Evolutionary conservation across 2,888 invertebrate genomes (phyloP), one percentile per base, ranked within the genome.

Genomic region (Rhagonycha lutea): DNA sequence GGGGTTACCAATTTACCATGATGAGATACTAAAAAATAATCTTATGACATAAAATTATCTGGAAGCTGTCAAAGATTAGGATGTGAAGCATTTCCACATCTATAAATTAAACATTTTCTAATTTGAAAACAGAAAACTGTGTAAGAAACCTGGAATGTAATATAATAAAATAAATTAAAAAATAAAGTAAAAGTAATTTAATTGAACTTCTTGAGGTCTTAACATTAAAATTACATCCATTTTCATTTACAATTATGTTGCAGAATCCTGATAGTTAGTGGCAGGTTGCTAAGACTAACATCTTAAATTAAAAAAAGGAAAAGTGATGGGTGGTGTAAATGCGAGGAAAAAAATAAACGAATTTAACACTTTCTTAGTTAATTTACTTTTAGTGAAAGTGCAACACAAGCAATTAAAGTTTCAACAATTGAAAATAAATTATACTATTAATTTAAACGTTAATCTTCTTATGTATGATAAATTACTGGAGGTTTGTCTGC

Each of bases 391-490:
- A 47, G n/a, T 47, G 47, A 47, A 47, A 47, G 47, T 47, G n/a
- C 47, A 47, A 47, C 47, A 47, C 7, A 47, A n/a, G 47, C n/a
- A 47, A 47, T 47, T 47, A 47, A 47, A 47, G n/a, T 47, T 47
- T 47, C n/a, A 47, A 47, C 47, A 47, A 47, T 47, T 47, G 47
- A 65, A 65, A 65, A 65, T 65, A 65, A 67, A 71, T 68, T 68
- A 18, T 18, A 61, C 32, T 61, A 75, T 14, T 29, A 72, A 76
- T 76, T 72, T 76, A 72, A 72, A 61, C 65, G 63, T 65, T 78
- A 76, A 78, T 75, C 72, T 73, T 61, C 68, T 78, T 77, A 79
- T 61, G 71, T 76, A 74, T 77, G 77, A 77, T 72, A 72, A 78
- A 78, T 78, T 69, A 74, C 61, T 14, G 32, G 14, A 68, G 79